Evolutionary conservation across 2,888 invertebrate genomes (phyloP).

Genomic region (Boloria euphrosyne): DNA sequence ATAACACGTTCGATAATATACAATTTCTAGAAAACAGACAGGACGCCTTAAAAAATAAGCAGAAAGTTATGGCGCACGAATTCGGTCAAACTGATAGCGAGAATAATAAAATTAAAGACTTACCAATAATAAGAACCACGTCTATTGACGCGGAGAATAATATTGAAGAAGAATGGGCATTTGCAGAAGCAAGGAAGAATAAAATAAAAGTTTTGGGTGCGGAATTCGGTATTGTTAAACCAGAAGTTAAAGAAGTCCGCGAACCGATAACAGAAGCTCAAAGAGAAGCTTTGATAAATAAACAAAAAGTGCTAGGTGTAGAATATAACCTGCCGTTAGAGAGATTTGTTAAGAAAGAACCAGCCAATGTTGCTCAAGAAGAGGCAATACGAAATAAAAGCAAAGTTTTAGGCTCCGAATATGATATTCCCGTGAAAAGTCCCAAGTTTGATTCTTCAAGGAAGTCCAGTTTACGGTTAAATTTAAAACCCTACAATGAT

Average conservation of each 20-base stretch:
- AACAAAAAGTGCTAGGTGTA: constrained; percentile 82
- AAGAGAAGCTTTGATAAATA: constrained; percentile 83
- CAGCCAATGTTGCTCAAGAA: constrained; percentile 65
- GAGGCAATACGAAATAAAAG: constrained; percentile 65
- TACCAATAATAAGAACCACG: constrained; percentile 44
- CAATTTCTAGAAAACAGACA: constrained; percentile 66
- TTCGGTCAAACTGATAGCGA: constrained; percentile 64
- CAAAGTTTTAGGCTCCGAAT: constrained; percentile 56
- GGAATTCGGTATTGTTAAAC: constrained; percentile 52
- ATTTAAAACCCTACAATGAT: constrained; percentile 68
- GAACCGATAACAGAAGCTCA: constrained; percentile 74
- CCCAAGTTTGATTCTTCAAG: constrained; percentile 51
- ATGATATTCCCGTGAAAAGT: constrained; percentile 44
- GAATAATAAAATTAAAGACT: constrained; percentile 55
- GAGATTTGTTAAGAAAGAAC: constrained; percentile 49
- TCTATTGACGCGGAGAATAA: constrained; percentile 62
- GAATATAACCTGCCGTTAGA: constrained; percentile 79
- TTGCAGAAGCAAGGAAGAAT: constrained; percentile 64
- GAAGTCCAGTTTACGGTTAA: constrained; percentile 63
- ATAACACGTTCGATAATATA: constrained; percentile 56
- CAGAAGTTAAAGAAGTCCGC: constrained; percentile 33
- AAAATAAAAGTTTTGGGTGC: constrained; percentile 64
- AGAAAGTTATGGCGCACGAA: constrained; percentile 78
- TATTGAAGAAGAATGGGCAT: constrained; percentile 51
- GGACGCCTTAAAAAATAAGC: constrained; percentile 73